Base-by-base conservation (phyloP, 2,113 vertebrate genomes). In the Steatornis caripensis region DNA sequence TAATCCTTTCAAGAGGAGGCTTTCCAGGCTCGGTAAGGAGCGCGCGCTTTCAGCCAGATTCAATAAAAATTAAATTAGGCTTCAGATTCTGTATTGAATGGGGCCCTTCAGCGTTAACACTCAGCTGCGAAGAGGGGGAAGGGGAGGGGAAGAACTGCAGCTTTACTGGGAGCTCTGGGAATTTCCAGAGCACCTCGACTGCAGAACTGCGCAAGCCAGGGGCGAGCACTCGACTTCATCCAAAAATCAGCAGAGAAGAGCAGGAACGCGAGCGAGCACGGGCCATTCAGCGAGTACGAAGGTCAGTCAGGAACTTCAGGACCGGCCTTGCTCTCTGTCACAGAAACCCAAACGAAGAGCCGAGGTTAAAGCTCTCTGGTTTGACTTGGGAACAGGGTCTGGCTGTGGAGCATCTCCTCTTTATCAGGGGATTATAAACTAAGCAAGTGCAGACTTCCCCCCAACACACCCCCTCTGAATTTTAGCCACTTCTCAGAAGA, bases 181-280 rank as follows among this genome's bases (percentile, higher is more conserved):
- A 76, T 58, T 85, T 22, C 69, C 86, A 74, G 39, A 66, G 74
- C 66, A 8, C 41, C 70, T 62, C 17, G 3, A 24, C 18, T 3
- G n/a, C 57, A 15, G 36, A 54, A 34, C 46, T 12, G 30, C 53
- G 61, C 22, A n/a, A 72, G 53, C 24, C 24, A 7, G 13, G 27
- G 41, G 13, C 36, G 24, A 90, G 39, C 24, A 10, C 30, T 30
- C 2, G 2, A 3, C 26, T 49, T 34, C 43, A 7, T 4, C 12
- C 37, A 27, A 32, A 41, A 57, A 16, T 2, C 0, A 7, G 2
- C 32, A 27, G 51, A 13, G 10, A 30, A 20, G 45, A 46, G 39
- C 60, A 53, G 70, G 60, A 57, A 26, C 5, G 1, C 1, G 2
- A 11, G 34, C 69, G 23, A 3, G 4, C 16, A 3, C 0, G 0